phyloP scores from a whole-genome alignment of 2,888 invertebrate genomes.

The Spodoptera littoralis region DNA sequence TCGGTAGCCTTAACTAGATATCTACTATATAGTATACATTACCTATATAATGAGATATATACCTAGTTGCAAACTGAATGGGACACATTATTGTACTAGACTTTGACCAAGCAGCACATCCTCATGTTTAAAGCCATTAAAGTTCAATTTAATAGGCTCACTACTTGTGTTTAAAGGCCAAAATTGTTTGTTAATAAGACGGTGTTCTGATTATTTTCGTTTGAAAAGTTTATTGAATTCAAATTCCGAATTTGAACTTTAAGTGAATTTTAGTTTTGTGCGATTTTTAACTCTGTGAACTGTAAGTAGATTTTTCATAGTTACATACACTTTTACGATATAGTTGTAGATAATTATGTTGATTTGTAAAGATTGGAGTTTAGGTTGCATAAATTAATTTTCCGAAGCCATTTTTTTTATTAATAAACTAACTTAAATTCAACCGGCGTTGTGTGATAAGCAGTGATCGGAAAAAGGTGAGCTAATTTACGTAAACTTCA shows the following conservation, averaged over 20 bases:
- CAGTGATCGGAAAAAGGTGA: too few relatives aligned
- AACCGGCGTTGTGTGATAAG: too few relatives aligned
- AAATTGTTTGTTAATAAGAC: background rate
- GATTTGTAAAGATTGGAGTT: too few relatives aligned
- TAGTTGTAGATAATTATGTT: too few relatives aligned
- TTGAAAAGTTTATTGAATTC: background rate
- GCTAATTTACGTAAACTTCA: too few relatives aligned
- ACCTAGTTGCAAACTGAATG: conserved; percentile 18
- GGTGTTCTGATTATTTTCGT: background rate
- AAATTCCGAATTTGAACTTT: background rate
- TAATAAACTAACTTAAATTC: too few relatives aligned
- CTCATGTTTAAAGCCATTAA: conserved; percentile 1
- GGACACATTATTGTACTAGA: conserved; percentile 16
- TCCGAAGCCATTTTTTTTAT: too few relatives aligned
- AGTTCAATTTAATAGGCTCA: background rate
- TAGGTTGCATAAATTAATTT: too few relatives aligned
- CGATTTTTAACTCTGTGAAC: background rate
- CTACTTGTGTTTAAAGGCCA: background rate
- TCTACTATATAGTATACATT: conserved; percentile 1
- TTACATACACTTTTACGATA: too few relatives aligned
- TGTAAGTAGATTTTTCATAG: conserved; percentile 11
- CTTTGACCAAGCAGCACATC: conserved; percentile 26
- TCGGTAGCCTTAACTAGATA: conserved; percentile 15
- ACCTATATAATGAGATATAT: conserved; percentile 15
- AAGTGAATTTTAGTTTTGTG: background rate